Evolutionary conservation across 2,113 vertebrate genomes (phyloP).

Genomic region (Mastomys coucha): DNA sequence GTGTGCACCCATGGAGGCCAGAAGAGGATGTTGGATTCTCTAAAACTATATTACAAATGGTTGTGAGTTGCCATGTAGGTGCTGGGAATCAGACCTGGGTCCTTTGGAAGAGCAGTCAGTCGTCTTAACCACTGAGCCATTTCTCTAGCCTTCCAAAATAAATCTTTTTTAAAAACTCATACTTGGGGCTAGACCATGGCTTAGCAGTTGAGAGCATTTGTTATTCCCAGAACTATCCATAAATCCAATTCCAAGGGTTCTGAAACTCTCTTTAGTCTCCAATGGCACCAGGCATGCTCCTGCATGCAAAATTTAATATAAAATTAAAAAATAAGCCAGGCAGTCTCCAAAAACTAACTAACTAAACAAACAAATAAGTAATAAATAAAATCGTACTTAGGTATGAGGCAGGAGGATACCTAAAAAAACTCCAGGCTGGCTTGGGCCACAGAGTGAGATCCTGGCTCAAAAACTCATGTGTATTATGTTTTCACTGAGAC

Average conservation of each 20-base stretch:
- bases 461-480: background rate
- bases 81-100: background rate
- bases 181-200: background rate
- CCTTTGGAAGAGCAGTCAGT: background rate
- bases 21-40: background rate
- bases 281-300: background rate
- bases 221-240: background rate
- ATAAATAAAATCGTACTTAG: background rate
- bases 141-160: background rate
- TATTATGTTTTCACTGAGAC: background rate
- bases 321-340: too few species aligned
- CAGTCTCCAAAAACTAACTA: too few species aligned
- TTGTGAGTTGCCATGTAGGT: background rate
- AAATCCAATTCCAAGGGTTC: background rate
- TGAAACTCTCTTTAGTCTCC: background rate
- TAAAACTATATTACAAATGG: background rate
- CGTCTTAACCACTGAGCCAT: background rate
- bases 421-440: background rate
- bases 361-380: too few species aligned
- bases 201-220: background rate
- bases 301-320: background rate
- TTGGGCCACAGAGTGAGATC: background rate
- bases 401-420: background rate
- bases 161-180: background rate
- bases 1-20: background rate